These are phyloP conservation scores for Anser cygnoides DNA, from an alignment of 2,113 vertebrate genomes.

Conservation along the genomic window DNA sequence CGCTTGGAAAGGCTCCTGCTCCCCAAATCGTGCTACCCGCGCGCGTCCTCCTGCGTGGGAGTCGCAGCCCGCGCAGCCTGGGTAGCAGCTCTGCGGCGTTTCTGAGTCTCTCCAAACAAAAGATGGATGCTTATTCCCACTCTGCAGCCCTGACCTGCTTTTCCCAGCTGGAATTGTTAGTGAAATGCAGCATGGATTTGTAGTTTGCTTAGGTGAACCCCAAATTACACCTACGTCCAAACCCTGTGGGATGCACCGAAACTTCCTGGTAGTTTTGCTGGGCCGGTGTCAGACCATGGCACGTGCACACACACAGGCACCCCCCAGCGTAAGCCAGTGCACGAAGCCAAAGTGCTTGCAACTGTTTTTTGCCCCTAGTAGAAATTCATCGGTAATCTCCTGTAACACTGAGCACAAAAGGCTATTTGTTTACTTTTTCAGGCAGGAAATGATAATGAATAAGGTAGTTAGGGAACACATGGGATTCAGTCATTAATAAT, in stretches of 20 bases:
- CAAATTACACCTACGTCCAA: not conserved
- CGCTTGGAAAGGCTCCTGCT: not conserved
- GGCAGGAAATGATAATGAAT: constrained; percentile 45
- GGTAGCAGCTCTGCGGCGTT: not conserved
- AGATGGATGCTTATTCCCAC: not conserved
- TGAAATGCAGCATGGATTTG: not conserved
- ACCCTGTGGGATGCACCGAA: not conserved
- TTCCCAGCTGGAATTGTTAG: not conserved
- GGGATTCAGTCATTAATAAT: constrained; percentile 25
- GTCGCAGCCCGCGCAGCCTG: not conserved
- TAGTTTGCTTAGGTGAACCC: not conserved
- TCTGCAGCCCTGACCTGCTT: not conserved
- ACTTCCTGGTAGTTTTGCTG: not conserved
- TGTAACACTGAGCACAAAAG: constrained; percentile 47
- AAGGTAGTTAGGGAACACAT: constrained; percentile 39
- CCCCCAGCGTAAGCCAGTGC: fast-evolving
- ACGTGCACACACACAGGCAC: fast-evolving
- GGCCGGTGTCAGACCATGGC: fast-evolving
- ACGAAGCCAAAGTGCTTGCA: not conserved
- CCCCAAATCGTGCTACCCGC: not conserved
- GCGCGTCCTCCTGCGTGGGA: not conserved
- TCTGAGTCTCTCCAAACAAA: too few relatives aligned
- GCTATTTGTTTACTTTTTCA: constrained; percentile 56
- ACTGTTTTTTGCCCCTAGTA: fast-evolving
- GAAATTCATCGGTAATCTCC: constrained; percentile 19